Conservation (phyloP, 1,140 invertebrate genomes). For the Chionoecetes opilio region DNA sequence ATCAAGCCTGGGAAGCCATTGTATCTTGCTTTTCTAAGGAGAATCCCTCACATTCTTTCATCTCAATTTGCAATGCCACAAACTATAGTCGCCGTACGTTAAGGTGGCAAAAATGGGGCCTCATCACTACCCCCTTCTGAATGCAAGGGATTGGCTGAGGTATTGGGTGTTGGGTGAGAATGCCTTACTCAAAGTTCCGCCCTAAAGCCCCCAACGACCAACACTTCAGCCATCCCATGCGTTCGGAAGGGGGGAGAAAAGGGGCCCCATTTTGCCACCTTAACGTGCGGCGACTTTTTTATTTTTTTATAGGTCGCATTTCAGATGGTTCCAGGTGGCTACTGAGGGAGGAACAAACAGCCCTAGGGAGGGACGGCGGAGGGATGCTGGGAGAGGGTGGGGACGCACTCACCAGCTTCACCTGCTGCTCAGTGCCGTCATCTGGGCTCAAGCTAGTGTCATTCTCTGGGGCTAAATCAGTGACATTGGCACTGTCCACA, state of each 20-base stretch:
- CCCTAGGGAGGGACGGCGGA: background rate
- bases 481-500: slow-evolving; percentile 71
- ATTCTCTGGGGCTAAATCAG: slow-evolving; percentile 72
- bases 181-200: too few species aligned
- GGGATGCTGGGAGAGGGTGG: slow-evolving; percentile 36
- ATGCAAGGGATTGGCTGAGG: too few species aligned
- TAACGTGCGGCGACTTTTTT: too few species aligned
- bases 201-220: too few species aligned
- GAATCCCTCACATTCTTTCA: background rate
- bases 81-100: too few species aligned
- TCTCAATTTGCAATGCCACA: background rate
- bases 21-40: background rate
- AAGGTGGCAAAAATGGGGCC: too few species aligned
- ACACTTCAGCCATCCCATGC: too few species aligned
- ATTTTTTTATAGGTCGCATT: too few species aligned
- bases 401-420: slow-evolving; percentile 73
- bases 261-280: too few species aligned
- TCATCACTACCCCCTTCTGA: too few species aligned
- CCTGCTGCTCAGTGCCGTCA: slow-evolving; percentile 48
- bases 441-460: slow-evolving; percentile 49
- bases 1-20: background rate
- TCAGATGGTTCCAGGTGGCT: background rate
- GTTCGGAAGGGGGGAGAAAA: too few species aligned
- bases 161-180: too few species aligned
- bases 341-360: background rate